Conservation (phyloP, 2,888 invertebrate genomes). For the Tenthredo mesomela region DNA sequence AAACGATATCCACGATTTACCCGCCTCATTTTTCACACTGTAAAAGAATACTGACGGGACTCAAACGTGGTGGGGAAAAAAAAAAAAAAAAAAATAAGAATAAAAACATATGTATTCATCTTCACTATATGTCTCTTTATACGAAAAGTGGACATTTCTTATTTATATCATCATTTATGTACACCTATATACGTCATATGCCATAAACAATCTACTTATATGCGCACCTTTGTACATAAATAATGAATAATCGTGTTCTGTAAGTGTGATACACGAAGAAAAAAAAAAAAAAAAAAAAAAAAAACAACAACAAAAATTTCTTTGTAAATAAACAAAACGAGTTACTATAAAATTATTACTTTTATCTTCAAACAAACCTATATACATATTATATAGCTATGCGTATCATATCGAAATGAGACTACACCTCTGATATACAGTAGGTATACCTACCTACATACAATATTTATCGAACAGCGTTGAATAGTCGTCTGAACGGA, state of each 20-base stretch:
- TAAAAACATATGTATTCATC: not conserved
- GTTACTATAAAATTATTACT: not conserved
- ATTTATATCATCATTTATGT: not conserved
- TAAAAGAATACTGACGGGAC: not conserved
- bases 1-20: constrained; percentile 15
- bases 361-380: not conserved
- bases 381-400: too few relatives aligned
- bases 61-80: not conserved
- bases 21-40: not conserved
- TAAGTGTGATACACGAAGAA: not conserved
- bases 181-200: not conserved
- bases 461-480: constrained; percentile 17
- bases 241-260: not conserved
- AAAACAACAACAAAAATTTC: not conserved
- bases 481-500: constrained; percentile 42
- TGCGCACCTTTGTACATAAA: not conserved
- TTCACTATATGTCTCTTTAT: not conserved
- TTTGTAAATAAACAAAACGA: constrained; percentile 24
- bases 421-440: not conserved
- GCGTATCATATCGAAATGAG: not conserved
- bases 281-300: not conserved
- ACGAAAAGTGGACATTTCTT: not conserved
- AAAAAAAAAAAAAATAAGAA: not conserved
- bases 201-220: not conserved
- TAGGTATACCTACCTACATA: not conserved